Percentiles rank a stretch among this genome's conserved stretches.
phyloP scores from a whole-genome alignment of 2,888 invertebrate species.

The Dusona sp. region DNA sequence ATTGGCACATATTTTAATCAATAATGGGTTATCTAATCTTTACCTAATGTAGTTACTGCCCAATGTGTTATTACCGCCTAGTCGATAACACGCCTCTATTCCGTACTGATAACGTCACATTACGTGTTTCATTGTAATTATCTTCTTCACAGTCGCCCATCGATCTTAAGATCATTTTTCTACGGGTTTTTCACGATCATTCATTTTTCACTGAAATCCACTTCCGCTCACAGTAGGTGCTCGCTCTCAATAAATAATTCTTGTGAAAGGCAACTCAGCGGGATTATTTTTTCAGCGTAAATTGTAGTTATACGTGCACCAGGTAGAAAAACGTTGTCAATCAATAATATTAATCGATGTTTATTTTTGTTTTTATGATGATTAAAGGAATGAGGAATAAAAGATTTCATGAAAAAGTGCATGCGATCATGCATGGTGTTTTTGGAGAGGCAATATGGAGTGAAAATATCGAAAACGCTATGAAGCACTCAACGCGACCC shows the following conservation, averaged over 20 bases:
- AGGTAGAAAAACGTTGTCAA: not conserved
- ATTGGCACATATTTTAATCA: constrained; percentile 42
- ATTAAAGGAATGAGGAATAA: constrained; percentile 22
- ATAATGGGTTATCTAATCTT: constrained; percentile 44
- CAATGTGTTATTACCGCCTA: constrained; percentile 27
- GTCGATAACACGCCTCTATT: constrained; percentile 10
- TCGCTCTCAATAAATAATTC: not conserved
- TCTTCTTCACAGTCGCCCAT: constrained; percentile 19
- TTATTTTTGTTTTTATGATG: not conserved
- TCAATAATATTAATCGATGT: not conserved
- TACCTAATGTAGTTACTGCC: constrained; percentile 15
- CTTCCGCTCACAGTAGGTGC: not conserved
- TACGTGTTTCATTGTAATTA: constrained; percentile 23
- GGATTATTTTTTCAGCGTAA: not conserved
- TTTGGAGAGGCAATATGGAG: not conserved
- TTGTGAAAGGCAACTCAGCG: not conserved
- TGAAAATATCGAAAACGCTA: constrained; percentile 65
- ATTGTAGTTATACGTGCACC: not conserved
- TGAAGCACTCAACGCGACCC: constrained; percentile 65
- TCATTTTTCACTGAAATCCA: not conserved
- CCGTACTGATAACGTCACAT: constrained; percentile 36
- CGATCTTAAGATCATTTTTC: not conserved
- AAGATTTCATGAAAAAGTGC: constrained; percentile 30
- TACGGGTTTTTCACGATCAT: not conserved
- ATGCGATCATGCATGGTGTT: not conserved